Conservation (phyloP, 2,113 vertebrate species). For the Gymnarchus niloticus region DNA sequence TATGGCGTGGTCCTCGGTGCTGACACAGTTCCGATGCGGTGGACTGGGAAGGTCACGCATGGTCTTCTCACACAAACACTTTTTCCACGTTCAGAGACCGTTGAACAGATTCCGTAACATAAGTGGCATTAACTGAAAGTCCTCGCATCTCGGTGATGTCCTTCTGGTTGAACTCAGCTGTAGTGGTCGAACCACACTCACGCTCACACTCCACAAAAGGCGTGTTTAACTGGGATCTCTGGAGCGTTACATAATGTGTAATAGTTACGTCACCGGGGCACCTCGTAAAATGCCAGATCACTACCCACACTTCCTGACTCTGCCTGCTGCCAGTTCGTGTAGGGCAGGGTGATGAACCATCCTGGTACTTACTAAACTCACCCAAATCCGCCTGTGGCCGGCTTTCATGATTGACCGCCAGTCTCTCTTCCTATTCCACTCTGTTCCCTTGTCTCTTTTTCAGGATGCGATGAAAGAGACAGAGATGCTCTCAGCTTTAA, state of each 20-base stretch:
- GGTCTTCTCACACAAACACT: neutral
- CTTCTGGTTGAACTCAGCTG: neutral
- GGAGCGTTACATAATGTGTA: neutral
- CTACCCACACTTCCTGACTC: neutral
- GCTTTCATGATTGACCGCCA: neutral
- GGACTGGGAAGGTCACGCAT: neutral
- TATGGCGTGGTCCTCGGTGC: no score
- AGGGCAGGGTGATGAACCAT: constrained; percentile 4
- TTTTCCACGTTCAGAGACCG: neutral
- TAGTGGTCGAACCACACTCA: neutral
- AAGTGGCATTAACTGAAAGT: neutral
- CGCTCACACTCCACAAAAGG: neutral
- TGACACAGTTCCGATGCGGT: neutral
- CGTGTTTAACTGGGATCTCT: constrained; percentile 13
- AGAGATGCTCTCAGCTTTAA: neutral
- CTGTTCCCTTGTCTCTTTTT: neutral
- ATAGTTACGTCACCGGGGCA: neutral
- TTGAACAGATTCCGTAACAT: neutral
- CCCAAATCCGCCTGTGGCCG: neutral
- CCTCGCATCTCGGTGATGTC: neutral
- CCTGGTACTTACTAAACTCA: neutral
- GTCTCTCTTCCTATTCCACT: neutral
- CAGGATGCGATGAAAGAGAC: neutral
- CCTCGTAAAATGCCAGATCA: neutral
- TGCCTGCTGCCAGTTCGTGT: neutral